A percentile compares a stretch with the other conserved stretches of the same genome.
Evolutionary conservation across 2,797 vertebrate species (phyloP).

Genomic region (Bradypus variegatus): DNA sequence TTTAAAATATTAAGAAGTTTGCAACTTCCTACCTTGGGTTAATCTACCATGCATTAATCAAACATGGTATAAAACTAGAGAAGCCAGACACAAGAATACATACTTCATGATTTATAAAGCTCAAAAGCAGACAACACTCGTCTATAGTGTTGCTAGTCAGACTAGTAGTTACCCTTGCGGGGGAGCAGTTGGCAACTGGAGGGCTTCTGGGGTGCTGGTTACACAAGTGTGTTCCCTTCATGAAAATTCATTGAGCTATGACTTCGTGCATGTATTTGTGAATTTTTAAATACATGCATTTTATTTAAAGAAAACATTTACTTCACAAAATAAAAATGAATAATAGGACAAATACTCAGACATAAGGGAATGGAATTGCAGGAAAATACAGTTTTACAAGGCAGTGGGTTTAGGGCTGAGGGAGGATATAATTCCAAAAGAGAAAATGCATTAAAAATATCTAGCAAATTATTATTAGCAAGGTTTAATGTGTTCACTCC

Average conservation of each 20-base stretch:
- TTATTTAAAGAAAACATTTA: not conserved
- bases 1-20: not conserved
- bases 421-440: not conserved
- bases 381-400: not conserved
- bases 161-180: not conserved
- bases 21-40: not conserved
- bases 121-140: not conserved
- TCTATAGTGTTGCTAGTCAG: not conserved
- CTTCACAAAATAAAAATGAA: constrained; percentile 14
- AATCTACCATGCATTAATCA: not conserved
- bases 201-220: not conserved
- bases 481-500: not conserved
- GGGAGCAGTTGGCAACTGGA: not conserved
- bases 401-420: not conserved
- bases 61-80: not conserved
- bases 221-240: not conserved
- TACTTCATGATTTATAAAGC: not conserved
- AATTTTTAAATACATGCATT: not conserved
- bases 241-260: not conserved
- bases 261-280: not conserved
- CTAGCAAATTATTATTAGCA: not conserved
- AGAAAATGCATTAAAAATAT: not conserved
- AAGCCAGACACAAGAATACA: not conserved
- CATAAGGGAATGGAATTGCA: not conserved
- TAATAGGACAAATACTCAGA: not conserved